phyloP scores from a whole-genome alignment of 1,140 invertebrate species.

The Trichonephila clavipes region DNA sequence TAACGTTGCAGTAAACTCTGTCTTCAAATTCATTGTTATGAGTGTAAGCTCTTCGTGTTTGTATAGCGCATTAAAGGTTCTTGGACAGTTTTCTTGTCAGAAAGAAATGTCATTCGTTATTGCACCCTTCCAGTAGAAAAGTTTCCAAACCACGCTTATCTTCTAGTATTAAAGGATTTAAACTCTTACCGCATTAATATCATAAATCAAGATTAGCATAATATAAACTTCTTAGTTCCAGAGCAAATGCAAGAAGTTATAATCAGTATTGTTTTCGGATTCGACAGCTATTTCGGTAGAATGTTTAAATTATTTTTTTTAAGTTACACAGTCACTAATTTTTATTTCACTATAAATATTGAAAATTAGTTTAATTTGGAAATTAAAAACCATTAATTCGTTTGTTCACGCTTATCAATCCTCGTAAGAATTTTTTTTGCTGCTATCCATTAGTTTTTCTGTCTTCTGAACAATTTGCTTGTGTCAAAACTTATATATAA shows the following conservation, averaged over 20 bases:
- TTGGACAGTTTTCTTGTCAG: neutral
- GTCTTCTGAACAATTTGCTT: too few relatives aligned
- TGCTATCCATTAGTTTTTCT: too few relatives aligned
- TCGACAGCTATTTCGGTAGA: neutral
- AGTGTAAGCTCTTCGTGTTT: slow-evolving; percentile 9
- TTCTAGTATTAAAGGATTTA: neutral
- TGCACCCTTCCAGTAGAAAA: neutral
- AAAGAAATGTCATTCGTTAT: neutral
- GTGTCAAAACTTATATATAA: too few relatives aligned
- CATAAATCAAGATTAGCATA: neutral
- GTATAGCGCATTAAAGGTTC: slow-evolving; percentile 18
- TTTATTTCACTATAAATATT: neutral
- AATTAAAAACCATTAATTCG: too few relatives aligned
- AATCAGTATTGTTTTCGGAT: neutral
- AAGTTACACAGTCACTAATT: neutral
- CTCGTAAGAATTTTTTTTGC: too few relatives aligned
- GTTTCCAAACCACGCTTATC: neutral
- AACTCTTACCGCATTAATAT: neutral
- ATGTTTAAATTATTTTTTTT: neutral
- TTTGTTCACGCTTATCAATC: too few relatives aligned
- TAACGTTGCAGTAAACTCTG: neutral
- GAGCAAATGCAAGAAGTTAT: neutral
- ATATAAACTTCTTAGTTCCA: neutral
- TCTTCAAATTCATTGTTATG: neutral
- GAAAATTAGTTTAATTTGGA: too few relatives aligned